phyloP scores from a whole-genome alignment of 1,140 invertebrate genomes.

The Drosophila parvula region DNA sequence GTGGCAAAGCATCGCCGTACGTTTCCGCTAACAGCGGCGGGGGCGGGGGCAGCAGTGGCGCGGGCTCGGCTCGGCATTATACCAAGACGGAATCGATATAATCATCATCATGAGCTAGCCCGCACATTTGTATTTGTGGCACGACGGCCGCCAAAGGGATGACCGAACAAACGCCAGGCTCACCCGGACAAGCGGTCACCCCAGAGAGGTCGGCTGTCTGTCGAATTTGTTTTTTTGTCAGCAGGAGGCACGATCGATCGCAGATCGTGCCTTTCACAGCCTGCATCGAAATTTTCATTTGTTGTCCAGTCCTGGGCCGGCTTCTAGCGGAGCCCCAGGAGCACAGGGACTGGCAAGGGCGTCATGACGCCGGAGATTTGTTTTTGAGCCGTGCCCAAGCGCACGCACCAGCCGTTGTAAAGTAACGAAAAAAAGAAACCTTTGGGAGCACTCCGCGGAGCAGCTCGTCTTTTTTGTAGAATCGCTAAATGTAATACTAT shows the following conservation, averaged over 20 bases:
- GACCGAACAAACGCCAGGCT: conserved; percentile 5
- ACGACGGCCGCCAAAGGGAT: conserved; percentile 28
- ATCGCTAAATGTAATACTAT: conserved; percentile 52
- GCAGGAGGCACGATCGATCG: conserved; percentile 23
- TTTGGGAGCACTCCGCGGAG: conserved; percentile 33
- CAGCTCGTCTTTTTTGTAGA: conserved; percentile 38
- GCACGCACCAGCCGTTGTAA: conserved; percentile 53
- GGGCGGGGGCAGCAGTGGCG: conserved; percentile 28
- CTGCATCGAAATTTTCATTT: conserved; percentile 76
- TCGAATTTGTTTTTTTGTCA: conserved; percentile 78
- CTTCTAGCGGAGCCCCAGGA: background rate
- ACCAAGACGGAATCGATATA: conserved; percentile 82
- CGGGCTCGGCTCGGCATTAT: conserved; percentile 56
- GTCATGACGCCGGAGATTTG: conserved; percentile 54
- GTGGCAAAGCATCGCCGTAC: conserved; percentile 57
- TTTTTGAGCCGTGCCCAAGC: conserved; percentile 60
- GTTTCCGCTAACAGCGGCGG: conserved; percentile 26
- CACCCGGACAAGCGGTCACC: background rate
- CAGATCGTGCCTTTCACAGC: background rate
- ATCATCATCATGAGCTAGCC: conserved; percentile 56
- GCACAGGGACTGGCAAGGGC: conserved; percentile 49
- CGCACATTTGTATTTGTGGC: conserved; percentile 73
- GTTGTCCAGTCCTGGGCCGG: conserved; percentile 55
- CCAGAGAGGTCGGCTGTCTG: conserved; percentile 38
- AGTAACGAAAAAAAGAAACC: conserved; percentile 18